Percentiles rank a stretch among this genome's conserved stretches.
phyloP scores from a whole-genome alignment of 2,888 invertebrate species.

The Loripinus fragilis region DNA sequence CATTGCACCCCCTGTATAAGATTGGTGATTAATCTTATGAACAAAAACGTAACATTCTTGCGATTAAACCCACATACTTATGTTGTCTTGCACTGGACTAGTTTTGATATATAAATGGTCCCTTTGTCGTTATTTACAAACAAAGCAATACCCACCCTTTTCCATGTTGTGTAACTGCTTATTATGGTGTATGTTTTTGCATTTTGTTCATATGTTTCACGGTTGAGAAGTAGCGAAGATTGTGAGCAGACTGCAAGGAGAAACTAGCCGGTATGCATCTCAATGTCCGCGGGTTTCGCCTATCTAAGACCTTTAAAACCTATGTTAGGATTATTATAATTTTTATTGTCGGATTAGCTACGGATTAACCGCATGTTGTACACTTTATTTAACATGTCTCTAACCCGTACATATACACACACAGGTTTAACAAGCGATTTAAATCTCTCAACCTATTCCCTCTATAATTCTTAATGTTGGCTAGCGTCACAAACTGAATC shows the following conservation, averaged over 20 bases:
- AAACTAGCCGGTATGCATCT: too few species aligned
- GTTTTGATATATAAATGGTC: too few species aligned
- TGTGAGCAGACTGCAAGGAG: too few species aligned
- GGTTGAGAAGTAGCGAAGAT: too few species aligned
- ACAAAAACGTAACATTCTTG: not conserved
- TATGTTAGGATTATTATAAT: not conserved
- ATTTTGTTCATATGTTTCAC: too few species aligned
- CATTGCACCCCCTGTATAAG: too few species aligned
- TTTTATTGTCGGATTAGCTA: not conserved
- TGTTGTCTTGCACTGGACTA: not conserved
- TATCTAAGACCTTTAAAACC: not conserved
- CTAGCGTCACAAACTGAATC: not conserved
- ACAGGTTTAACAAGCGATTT: slow-evolving; percentile 7
- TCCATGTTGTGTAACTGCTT: too few species aligned
- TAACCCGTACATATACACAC: not conserved
- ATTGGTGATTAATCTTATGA: slow-evolving; percentile 12
- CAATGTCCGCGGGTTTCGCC: too few species aligned
- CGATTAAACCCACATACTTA: not conserved
- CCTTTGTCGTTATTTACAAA: too few species aligned
- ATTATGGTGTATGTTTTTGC: too few species aligned
- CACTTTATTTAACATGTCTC: not conserved
- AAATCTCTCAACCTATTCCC: not conserved
- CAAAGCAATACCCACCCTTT: too few species aligned
- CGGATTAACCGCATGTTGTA: not conserved
- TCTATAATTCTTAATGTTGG: slow-evolving; percentile 4